A percentile compares a stretch with the other conserved stretches of the same genome.
Evolutionary conservation across 2,113 vertebrate species (phyloP).

Genomic region (Perca fluviatilis): DNA sequence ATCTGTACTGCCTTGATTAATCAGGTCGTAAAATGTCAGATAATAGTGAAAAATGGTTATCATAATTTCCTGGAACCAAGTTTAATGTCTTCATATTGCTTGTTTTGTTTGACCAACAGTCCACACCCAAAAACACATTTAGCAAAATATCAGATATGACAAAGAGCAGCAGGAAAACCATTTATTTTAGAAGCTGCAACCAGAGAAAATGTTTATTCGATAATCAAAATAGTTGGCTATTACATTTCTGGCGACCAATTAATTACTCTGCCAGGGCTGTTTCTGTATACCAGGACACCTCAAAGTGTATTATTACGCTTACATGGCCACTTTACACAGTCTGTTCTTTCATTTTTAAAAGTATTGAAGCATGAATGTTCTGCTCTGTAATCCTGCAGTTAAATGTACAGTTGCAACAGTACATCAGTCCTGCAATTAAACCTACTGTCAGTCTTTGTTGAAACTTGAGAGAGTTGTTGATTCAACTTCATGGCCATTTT

Average conservation of each 20-base stretch:
- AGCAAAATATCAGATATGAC: background rate
- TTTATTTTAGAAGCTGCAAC: background rate
- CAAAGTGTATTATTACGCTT: background rate
- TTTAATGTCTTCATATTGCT: no score
- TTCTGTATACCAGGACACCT: background rate
- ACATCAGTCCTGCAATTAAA: background rate
- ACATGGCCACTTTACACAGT: no score
- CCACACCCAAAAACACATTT: background rate
- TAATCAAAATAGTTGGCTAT: background rate
- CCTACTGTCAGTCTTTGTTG: background rate
- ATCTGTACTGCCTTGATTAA: background rate
- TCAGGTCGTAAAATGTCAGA: background rate
- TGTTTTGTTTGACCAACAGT: background rate
- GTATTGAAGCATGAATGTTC: no score
- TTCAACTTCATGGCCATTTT: background rate
- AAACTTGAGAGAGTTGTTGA: background rate
- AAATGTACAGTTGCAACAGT: background rate
- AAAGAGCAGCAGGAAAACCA: background rate
- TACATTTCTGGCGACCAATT: background rate
- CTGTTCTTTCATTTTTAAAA: no score
- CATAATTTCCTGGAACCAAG: no score
- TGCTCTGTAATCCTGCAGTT: background rate
- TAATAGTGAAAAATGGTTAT: background rate
- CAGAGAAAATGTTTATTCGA: background rate
- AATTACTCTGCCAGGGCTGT: background rate